These are phyloP conservation scores for Sycophila texana DNA, from an alignment of 2,888 invertebrate genomes.

Conservation along the genomic window DNA sequence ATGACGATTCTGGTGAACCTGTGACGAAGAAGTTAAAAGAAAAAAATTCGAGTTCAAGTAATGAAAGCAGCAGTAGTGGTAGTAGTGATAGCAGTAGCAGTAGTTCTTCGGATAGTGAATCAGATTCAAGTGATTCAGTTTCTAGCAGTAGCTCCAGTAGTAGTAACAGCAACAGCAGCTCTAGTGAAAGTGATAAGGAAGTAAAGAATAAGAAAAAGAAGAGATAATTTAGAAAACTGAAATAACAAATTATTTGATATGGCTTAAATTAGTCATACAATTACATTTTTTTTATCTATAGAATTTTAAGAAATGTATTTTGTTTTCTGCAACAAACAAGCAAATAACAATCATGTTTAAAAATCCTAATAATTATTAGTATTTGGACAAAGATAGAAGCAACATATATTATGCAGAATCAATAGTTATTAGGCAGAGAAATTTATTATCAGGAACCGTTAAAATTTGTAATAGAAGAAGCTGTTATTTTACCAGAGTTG, in stretches of 20 bases:
- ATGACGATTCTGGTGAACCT: constrained; percentile 50
- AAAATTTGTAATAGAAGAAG: too few relatives aligned
- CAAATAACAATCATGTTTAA: too few relatives aligned
- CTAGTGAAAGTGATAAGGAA: constrained; percentile 57
- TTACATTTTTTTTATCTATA: not conserved
- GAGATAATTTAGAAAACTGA: constrained; percentile 11
- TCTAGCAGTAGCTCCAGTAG: constrained; percentile 66
- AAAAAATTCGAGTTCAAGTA: constrained; percentile 58
- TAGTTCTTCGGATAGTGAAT: constrained; percentile 68
- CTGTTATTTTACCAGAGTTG: too few relatives aligned
- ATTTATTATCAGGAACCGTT: too few relatives aligned
- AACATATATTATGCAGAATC: too few relatives aligned
- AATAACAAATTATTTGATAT: constrained; percentile 1
- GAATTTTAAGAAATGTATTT: not conserved
- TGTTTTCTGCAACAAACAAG: not conserved
- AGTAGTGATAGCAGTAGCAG: constrained; percentile 61
- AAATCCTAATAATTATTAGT: too few relatives aligned
- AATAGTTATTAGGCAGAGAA: too few relatives aligned
- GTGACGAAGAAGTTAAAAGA: constrained; percentile 54
- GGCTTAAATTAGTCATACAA: not conserved
- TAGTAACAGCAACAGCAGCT: constrained; percentile 61
- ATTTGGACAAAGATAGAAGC: too few relatives aligned
- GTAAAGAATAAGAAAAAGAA: constrained; percentile 53
- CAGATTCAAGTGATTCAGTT: constrained; percentile 67
- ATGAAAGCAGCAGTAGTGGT: constrained; percentile 60